A percentile compares a stretch with the other conserved stretches of the same genome.
phyloP scores from a whole-genome alignment of 1,140 invertebrate genomes.

The Nylanderia fulva region DNA sequence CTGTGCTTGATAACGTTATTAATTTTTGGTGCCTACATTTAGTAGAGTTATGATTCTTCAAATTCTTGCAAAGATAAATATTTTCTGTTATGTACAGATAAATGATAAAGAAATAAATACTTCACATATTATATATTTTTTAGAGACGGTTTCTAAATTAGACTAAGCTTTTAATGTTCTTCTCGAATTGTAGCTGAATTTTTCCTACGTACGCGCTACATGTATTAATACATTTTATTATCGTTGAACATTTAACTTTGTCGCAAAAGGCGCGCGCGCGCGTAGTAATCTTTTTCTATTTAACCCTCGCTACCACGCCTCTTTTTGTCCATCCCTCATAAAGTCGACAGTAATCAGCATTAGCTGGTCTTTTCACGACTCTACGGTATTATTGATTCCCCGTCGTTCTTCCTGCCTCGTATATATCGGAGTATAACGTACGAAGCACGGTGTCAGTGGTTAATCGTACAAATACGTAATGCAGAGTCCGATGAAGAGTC shows the following conservation, averaged over 20 bases:
- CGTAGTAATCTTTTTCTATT: slow-evolving; percentile 24
- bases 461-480: slow-evolving; percentile 55
- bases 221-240: no score
- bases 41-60: neutral
- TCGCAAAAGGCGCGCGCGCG: neutral
- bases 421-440: slow-evolving; percentile 27
- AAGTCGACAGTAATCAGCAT: slow-evolving; percentile 46
- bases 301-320: neutral
- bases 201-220: no score
- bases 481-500: slow-evolving; percentile 29
- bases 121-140: neutral
- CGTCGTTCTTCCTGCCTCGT: slow-evolving; percentile 16
- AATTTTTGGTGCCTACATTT: neutral
- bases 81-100: neutral
- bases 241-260: neutral
- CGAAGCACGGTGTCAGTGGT: slow-evolving; percentile 18
- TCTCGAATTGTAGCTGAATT: no score
- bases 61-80: neutral
- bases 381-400: slow-evolving; percentile 12
- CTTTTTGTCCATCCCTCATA: neutral
- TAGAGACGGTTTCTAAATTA: neutral
- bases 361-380: slow-evolving; percentile 7
- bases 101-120: neutral
- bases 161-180: neutral
- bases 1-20: neutral